Conservation (phyloP, 1,140 invertebrate genomes). For the Potamilus streckersoni region DNA sequence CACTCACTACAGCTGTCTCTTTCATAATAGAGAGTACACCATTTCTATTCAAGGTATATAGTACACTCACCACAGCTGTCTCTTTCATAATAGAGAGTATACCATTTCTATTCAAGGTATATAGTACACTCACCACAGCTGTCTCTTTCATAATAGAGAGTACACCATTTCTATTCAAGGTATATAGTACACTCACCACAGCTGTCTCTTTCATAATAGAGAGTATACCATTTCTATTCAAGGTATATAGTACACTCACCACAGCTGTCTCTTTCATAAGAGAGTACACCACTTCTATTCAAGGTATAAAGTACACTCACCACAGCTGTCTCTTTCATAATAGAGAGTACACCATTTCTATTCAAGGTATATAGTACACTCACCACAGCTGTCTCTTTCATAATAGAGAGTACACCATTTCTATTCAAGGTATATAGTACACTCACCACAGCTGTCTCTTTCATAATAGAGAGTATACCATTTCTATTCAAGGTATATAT, state of each 20-base stretch:
- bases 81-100: conserved; percentile 87
- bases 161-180: conserved; percentile 78
- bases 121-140: conserved; percentile 72
- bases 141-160: conserved; percentile 89
- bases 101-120: conserved; percentile 78
- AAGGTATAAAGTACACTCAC: conserved; percentile 77
- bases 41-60: conserved; percentile 78
- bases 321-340: conserved; percentile 87
- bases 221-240: conserved; percentile 78
- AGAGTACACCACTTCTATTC: conserved; percentile 78
- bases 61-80: conserved; percentile 75
- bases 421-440: conserved; percentile 76
- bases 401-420: conserved; percentile 80
- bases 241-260: conserved; percentile 71
- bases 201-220: conserved; percentile 89
- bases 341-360: conserved; percentile 77
- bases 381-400: conserved; percentile 84
- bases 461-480: conserved; percentile 83
- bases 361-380: conserved; percentile 75
- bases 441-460: conserved; percentile 78
- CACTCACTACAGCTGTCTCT: conserved; percentile 80
- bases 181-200: conserved; percentile 71
- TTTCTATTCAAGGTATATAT: conserved; percentile 78
- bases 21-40: conserved; percentile 85
- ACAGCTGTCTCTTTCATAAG: conserved; percentile 86